Conservation (phyloP, 1,140 invertebrate genomes). For the Hyles euphorbiae region DNA sequence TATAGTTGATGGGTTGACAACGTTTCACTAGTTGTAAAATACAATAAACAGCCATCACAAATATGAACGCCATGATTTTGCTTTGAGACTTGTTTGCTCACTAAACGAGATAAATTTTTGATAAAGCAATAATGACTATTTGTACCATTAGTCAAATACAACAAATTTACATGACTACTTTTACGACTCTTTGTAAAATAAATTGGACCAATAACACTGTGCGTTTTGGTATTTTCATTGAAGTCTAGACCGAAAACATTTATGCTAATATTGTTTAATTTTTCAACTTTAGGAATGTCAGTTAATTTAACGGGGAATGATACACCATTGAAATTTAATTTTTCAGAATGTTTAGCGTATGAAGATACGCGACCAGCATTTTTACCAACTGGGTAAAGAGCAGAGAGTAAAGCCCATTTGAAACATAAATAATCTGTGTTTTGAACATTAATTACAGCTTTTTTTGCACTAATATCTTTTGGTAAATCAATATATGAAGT, state of each 20-base stretch:
- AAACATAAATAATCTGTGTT: slow-evolving; percentile 1
- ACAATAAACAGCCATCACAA: slow-evolving; percentile 48
- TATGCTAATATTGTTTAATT: slow-evolving; percentile 48
- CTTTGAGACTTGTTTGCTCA: slow-evolving; percentile 32
- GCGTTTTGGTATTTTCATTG: slow-evolving; percentile 18
- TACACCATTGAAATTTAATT: slow-evolving; percentile 51
- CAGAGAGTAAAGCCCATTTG: slow-evolving; percentile 28
- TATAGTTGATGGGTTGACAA: slow-evolving; percentile 28
- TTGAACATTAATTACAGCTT: slow-evolving; percentile 1
- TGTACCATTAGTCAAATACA: slow-evolving; percentile 22
- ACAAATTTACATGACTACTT: slow-evolving; percentile 35
- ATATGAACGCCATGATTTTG: slow-evolving; percentile 27
- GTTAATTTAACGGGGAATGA: slow-evolving; percentile 50
- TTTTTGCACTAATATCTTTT: not conserved
- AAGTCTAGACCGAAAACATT: slow-evolving; percentile 37
- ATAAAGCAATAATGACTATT: slow-evolving; percentile 41
- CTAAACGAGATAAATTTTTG: slow-evolving; percentile 41
- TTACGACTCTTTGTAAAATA: slow-evolving; percentile 37
- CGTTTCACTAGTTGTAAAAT: slow-evolving; percentile 29
- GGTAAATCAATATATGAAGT: not conserved
- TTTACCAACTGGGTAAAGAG: slow-evolving; percentile 35
- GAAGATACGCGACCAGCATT: slow-evolving; percentile 29
- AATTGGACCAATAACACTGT: slow-evolving; percentile 34
- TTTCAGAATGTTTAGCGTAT: slow-evolving; percentile 37
- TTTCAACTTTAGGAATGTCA: slow-evolving; percentile 52